A percentile compares a stretch with the other conserved stretches of the same genome.
phyloP scores from a whole-genome alignment of 2,888 invertebrate genomes.

The Dascillus cervinus region DNA sequence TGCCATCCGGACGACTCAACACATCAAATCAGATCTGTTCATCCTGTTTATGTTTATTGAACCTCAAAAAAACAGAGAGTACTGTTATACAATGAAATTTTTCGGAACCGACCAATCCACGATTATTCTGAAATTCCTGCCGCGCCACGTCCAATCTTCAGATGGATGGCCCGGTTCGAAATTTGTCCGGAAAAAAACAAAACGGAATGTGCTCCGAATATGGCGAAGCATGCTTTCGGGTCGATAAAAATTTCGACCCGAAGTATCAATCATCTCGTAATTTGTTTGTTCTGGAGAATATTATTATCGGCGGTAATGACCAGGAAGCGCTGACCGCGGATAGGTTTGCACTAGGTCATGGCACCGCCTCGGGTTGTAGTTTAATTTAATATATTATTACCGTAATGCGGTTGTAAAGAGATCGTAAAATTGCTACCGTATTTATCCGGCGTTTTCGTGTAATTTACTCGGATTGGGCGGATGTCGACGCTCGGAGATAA shows the following conservation, averaged over 20 bases:
- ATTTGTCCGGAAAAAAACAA: neutral
- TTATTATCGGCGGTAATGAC: conserved; percentile 1
- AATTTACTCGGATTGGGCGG: too few species aligned
- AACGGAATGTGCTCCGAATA: neutral
- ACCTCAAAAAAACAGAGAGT: too few species aligned
- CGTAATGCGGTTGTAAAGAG: conserved; percentile 8
- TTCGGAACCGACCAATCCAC: too few species aligned
- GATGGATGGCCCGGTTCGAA: too few species aligned
- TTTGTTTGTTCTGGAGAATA: neutral
- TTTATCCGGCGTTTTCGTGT: too few species aligned
- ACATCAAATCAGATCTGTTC: too few species aligned
- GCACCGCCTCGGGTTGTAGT: conserved; percentile 8
- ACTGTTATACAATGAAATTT: too few species aligned
- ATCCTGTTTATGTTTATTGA: too few species aligned
- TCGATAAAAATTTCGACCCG: neutral
- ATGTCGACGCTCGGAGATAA: too few species aligned
- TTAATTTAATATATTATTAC: conserved; percentile 11
- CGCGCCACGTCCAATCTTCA: too few species aligned
- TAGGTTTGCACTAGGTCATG: conserved; percentile 12
- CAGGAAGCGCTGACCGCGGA: conserved; percentile 10
- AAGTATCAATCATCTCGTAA: neutral
- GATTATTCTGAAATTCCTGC: too few species aligned
- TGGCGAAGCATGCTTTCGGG: neutral
- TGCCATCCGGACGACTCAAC: too few species aligned
- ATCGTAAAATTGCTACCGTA: conserved; percentile 10